These are phyloP conservation scores for Eristalinus aeneus DNA, from an alignment of 2,888 invertebrate species.

Conservation along the genomic window DNA sequence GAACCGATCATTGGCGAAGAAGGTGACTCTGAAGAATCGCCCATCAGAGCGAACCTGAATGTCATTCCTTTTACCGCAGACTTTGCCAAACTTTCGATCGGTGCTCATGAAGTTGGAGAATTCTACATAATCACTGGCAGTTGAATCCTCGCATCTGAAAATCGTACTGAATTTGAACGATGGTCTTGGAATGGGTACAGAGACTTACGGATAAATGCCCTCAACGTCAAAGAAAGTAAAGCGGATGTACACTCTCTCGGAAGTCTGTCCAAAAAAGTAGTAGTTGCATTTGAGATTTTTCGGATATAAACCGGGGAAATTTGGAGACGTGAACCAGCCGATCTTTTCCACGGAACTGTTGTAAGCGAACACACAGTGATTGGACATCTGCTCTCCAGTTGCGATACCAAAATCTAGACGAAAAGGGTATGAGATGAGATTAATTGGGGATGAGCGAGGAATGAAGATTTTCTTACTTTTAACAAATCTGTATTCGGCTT, in stretches of 20 bases:
- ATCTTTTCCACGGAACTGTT: conserved; percentile 90
- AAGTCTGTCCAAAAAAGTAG: conserved; percentile 90
- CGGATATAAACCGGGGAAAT: conserved; percentile 94
- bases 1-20: conserved; percentile 95
- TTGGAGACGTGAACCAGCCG: conserved; percentile 91
- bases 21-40: conserved; percentile 96
- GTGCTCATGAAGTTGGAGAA: conserved; percentile 96
- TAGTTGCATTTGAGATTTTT: conserved; percentile 95
- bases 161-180: background rate
- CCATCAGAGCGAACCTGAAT: conserved; percentile 93
- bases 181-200: background rate
- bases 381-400: conserved; percentile 88
- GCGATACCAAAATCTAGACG: conserved; percentile 92
- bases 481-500: conserved; percentile 92
- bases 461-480: conserved; percentile 89
- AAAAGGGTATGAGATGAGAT: background rate
- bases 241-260: conserved; percentile 90
- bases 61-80: conserved; percentile 88
- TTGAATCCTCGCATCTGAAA: conserved; percentile 91
- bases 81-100: conserved; percentile 93
- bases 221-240: conserved; percentile 97
- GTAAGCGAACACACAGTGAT: conserved; percentile 93
- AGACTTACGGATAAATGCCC: conserved; percentile 94
- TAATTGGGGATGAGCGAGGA: background rate
- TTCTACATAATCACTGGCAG: conserved; percentile 97